Percentiles rank a stretch among this genome's conserved stretches.
phyloP scores from a whole-genome alignment of 2,888 invertebrate genomes.

The Synergus umbraculus region DNA sequence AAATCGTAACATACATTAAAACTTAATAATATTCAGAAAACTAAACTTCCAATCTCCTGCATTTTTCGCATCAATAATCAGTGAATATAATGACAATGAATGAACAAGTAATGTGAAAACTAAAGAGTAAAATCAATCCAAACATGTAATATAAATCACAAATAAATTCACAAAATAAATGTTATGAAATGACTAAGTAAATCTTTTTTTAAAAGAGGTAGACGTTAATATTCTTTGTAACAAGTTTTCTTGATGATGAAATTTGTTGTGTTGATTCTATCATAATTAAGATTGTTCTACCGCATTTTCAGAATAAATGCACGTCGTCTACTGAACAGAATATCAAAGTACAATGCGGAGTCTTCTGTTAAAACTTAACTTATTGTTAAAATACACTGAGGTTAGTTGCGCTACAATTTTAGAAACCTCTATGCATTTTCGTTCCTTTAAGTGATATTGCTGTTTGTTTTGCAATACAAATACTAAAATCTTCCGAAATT shows the following conservation, averaged over 20 bases:
- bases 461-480: background rate
- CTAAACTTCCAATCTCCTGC: background rate
- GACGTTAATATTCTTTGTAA: background rate
- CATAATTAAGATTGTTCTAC: background rate
- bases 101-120: background rate
- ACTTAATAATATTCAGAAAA: background rate
- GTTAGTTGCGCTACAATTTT: background rate
- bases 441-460: background rate
- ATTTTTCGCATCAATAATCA: background rate
- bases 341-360: background rate
- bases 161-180: background rate
- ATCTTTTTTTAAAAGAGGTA: conserved; percentile 20
- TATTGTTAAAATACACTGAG: background rate
- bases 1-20: conserved; percentile 2
- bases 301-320: background rate
- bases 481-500: background rate
- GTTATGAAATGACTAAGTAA: conserved; percentile 19
- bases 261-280: background rate
- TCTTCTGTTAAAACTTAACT: background rate
- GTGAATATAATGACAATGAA: background rate
- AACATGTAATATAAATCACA: background rate
- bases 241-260: background rate
- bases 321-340: background rate
- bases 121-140: conserved; percentile 2
- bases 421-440: background rate